Evolutionary conservation across 92 coral and sea anemone genomes (phyloP).

Genomic region (Nematostella vectensis): DNA sequence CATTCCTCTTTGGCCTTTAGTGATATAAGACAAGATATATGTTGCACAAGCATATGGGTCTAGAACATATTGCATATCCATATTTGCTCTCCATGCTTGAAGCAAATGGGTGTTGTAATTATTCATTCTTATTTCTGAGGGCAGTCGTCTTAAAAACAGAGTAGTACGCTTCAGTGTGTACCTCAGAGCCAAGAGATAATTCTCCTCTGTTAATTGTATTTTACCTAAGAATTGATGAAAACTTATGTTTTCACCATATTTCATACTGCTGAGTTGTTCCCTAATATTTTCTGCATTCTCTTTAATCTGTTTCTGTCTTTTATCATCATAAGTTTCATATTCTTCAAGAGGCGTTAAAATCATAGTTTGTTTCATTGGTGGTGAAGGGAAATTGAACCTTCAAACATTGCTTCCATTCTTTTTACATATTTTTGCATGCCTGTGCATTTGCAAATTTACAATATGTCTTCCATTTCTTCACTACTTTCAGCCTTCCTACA

Average conservation of each 20-base stretch:
- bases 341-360: conserved; percentile 31
- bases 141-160: conserved; percentile 41
- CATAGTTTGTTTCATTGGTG: conserved; percentile 43
- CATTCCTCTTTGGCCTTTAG: conserved; percentile 64
- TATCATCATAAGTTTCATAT: conserved; percentile 1
- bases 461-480: conserved; percentile 29
- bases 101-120: conserved; percentile 30
- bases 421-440: conserved; percentile 58
- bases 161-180: conserved; percentile 21
- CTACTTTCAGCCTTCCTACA: conserved; percentile 11
- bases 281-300: conserved; percentile 22
- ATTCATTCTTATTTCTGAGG: conserved; percentile 46
- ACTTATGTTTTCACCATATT: conserved; percentile 31
- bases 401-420: conserved; percentile 29
- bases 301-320: conserved; percentile 11
- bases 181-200: conserved; percentile 35
- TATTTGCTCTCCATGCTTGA: conserved; percentile 55
- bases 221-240: conserved; percentile 27
- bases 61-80: conserved; percentile 52
- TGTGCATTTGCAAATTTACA: conserved; percentile 34
- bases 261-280: conserved; percentile 15
- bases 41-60: conserved; percentile 63
- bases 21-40: conserved; percentile 41
- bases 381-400: conserved; percentile 54
- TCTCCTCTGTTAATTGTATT: conserved; percentile 22